Evolutionary conservation across 2,113 vertebrate species (phyloP).

Genomic region (Indri indri): DNA sequence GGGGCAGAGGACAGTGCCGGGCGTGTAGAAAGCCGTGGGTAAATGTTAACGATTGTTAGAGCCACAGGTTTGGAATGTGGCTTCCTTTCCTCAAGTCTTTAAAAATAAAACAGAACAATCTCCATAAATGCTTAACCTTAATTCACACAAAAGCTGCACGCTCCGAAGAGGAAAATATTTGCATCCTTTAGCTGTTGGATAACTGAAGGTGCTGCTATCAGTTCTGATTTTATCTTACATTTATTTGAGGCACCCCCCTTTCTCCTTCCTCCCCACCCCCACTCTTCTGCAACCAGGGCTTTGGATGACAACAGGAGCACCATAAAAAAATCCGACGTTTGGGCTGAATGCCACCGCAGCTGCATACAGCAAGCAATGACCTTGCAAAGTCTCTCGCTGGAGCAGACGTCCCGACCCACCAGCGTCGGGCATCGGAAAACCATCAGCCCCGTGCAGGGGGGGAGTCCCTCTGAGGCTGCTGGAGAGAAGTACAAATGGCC

Average conservation of each 20-base stretch:
- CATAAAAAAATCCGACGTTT: neutral
- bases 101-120: neutral
- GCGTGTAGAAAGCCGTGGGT: neutral
- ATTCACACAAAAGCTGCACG: neutral
- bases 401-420: rapidly evolving
- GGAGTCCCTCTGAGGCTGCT: neutral
- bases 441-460: neutral
- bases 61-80: rapidly evolving
- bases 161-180: too few species aligned
- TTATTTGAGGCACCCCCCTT: too few species aligned
- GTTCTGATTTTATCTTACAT: neutral
- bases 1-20: neutral
- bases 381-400: neutral
- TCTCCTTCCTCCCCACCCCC: too few species aligned
- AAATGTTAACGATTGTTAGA: rapidly evolving
- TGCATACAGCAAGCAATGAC: rapidly evolving
- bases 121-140: neutral
- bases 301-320: neutral
- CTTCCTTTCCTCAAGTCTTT: neutral
- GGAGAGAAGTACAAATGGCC: conserved; percentile 44
- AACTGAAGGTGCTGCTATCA: neutral
- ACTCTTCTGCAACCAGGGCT: neutral
- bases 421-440: neutral
- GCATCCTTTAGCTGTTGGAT: too few species aligned
- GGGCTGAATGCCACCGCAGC: rapidly evolving